Base-by-base conservation (phyloP, 2,888 invertebrate genomes). In the Globia sparganii region DNA sequence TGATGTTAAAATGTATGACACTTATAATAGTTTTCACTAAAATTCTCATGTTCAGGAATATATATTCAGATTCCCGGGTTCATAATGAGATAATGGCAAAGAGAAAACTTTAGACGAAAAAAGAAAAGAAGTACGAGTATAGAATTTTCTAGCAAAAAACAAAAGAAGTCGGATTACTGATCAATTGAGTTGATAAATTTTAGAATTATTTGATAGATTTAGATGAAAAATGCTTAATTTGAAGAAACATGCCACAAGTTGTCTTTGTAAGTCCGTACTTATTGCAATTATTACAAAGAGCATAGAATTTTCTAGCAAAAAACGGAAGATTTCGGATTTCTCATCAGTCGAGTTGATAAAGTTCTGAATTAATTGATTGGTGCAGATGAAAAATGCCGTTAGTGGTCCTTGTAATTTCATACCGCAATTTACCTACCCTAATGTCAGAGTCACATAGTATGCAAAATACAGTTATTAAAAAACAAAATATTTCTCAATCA, bases 401-500 rank as follows among this genome's bases (percentile, higher is more conserved):
- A 21, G 4, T 9, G 31, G 28, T 15, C 15, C 28, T 21, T 21
- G 5, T 5, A n/a, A 53, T 1, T 56, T 37, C 8, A 8, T 15
- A 28, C 13, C 4, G 8, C 56, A 46, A 21, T 66, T 28, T 46
- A 61, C 11, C 34, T 5, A 0, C 13, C 25, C 34, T 25, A 34
- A 34, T 11, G 5, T 34, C 31, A 43, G 13, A 46, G 53, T 53
- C 53, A 40, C 4, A 4, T 53, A 13, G 0, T 2, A 72, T 9
- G n/a, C 21, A 73, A 34, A 73, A 46, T 5, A 1, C 18, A 77
- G 4, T 13, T 37, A 77, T 56, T 49, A 40, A 69, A 78, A 61
- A 61, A 1, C 31, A 43, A 78, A 49, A n/a, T 80, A 74, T 65
- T 65, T 58, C 43, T 3, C 59, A 83, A 71, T 72, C 72, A 64